Evolutionary conservation across 2,888 invertebrate species (phyloP), one percentile per base, ranked within the genome.

Genomic region (Theretra japonica): DNA sequence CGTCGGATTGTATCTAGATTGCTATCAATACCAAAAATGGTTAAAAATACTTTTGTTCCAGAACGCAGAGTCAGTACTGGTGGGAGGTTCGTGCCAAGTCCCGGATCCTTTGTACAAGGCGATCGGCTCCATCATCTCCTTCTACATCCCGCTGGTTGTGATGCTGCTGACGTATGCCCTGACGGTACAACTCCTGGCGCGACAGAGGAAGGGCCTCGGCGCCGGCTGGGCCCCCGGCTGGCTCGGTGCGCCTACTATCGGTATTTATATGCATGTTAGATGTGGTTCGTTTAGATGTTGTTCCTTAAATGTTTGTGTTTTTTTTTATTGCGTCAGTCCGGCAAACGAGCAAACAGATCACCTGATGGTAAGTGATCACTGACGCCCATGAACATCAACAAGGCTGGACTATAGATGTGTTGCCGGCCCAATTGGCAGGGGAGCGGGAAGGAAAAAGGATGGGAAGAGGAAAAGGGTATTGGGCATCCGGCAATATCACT

Each of bases 111-210:
- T 97, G 8, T 98, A 97, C 95, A 98, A 98, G 90, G 96, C 98
- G 73, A 98, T 98, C 81, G 99, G 99, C 56, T 99, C 99, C 72
- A 97, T 99, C 82, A 97, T 98, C 81, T 98, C 98, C 80, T 99
- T 99, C 94, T 99, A 99, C 95, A 98, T 99, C 76, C 99, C 99
- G 0, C 95, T 99, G 77, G 96, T 97, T 60, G 98, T 99, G 79
- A 99, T 99, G 99, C 95, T 99, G 85, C 95, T 98, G 74, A 98
- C 99, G n/a, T 99, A 99, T 86, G 97, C 98, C 6, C 95, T 99
- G 80, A 99, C 99, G 0, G 98, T 99, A 23, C 96, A 97, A 73
- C 95, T 99, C 41, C 93, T 99, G 83, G 98, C 98, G 57, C 94
- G 97, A 74, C 98, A 98, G 90, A 95, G 96, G 80, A 97, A 97